These are phyloP conservation scores for Dicyrtomina minuta DNA, from an alignment of 2,888 invertebrate genomes.

Conservation along the genomic window DNA sequence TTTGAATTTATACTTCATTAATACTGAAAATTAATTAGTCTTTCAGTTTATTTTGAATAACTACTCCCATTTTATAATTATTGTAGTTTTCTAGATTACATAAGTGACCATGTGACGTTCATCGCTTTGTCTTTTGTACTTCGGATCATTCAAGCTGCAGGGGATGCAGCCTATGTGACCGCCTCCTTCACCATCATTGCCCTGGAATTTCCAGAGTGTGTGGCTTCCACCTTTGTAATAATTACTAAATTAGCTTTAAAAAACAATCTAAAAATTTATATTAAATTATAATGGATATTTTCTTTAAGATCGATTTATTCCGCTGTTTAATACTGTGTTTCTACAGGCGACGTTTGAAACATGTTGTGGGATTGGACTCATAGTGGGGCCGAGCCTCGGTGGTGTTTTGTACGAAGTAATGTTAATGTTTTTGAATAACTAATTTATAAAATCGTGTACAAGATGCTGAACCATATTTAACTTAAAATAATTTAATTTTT, in stretches of 20 bases:
- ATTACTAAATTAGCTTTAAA: too few species aligned
- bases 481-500: too few species aligned
- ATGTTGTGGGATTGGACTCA: conserved; percentile 57
- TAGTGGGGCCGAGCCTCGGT: conserved; percentile 57
- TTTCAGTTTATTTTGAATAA: too few species aligned
- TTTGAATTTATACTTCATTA: too few species aligned
- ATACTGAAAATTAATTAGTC: too few species aligned
- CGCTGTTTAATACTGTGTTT: too few species aligned
- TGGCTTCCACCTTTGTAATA: conserved; percentile 60
- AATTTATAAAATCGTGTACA: too few species aligned
- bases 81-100: conserved; percentile 43
- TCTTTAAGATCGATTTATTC: too few species aligned
- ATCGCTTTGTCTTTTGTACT: conserved; percentile 76
- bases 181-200: conserved; percentile 85
- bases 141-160: conserved; percentile 78
- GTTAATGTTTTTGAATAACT: conserved; percentile 54
- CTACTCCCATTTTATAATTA: too few species aligned
- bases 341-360: conserved; percentile 57
- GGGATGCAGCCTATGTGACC: conserved; percentile 74
- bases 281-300: too few species aligned
- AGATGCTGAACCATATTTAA: too few species aligned
- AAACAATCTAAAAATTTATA: background rate
- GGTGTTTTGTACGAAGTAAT: conserved; percentile 55
- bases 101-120: conserved; percentile 62
- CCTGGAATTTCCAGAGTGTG: conserved; percentile 59